Conservation (phyloP, 2,113 vertebrate species). For the Neotragus pygmaeus region DNA sequence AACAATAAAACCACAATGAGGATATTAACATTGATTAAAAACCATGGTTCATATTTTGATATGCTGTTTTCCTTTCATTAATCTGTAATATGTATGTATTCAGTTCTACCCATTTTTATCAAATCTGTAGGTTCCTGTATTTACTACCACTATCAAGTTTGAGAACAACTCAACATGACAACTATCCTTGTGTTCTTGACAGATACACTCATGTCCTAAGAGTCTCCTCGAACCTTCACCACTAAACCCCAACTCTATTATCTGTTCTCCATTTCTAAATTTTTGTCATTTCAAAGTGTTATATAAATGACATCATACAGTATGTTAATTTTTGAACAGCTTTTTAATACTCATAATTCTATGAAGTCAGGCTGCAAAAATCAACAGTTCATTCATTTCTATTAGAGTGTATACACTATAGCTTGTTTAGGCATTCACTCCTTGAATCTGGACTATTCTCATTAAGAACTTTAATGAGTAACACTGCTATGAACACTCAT, state of each 20-base stretch:
- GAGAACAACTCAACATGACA: not conserved
- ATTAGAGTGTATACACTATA: not conserved
- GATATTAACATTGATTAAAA: not conserved
- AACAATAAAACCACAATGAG: not conserved
- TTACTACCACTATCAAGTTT: not conserved
- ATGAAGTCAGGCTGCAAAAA: not conserved
- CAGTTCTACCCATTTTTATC: not conserved
- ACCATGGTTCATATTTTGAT: not conserved
- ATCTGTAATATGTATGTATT: not conserved
- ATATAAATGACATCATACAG: not conserved
- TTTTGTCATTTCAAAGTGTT: not conserved
- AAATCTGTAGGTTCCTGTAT: not conserved
- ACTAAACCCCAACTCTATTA: not conserved
- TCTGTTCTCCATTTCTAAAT: not conserved
- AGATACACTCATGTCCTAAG: accelerated
- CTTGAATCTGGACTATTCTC: not conserved
- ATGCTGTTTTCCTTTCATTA: not conserved
- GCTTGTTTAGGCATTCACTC: not conserved
- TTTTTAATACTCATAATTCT: not conserved
- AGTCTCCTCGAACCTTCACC: accelerated
- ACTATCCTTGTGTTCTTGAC: not conserved
- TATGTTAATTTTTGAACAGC: not conserved
- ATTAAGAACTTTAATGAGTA: not conserved
- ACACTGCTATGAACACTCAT: not conserved
- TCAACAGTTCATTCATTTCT: not conserved